Percentiles rank a stretch among this genome's conserved stretches.
Evolutionary conservation across 2,113 vertebrate genomes (phyloP).

Genomic region (Scomber scombrus): DNA sequence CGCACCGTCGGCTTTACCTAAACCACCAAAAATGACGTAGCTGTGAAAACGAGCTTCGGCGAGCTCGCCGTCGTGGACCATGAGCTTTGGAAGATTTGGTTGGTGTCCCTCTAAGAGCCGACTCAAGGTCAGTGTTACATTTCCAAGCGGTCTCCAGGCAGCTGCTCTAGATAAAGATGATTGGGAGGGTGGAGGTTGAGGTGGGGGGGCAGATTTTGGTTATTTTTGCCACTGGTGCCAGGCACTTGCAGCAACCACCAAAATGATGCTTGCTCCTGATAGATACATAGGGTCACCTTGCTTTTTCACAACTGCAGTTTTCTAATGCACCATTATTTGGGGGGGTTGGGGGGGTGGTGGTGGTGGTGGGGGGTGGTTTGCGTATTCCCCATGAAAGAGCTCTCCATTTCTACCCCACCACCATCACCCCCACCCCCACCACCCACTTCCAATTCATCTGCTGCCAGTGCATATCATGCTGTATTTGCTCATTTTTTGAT

Average conservation of each 20-base stretch:
- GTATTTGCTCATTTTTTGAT: slow-evolving; percentile 3
- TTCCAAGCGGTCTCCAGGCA: slow-evolving; percentile 58
- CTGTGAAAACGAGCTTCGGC: slow-evolving; percentile 51
- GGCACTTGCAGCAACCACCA: slow-evolving; percentile 23
- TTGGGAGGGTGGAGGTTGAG: not conserved
- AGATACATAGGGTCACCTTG: slow-evolving; percentile 78
- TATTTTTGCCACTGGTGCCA: slow-evolving; percentile 1
- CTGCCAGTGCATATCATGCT: slow-evolving; percentile 17
- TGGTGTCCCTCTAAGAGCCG: slow-evolving; percentile 53
- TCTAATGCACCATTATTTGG: slow-evolving; percentile 64
- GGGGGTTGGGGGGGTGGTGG: not conserved
- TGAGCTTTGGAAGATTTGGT: slow-evolving; percentile 33
- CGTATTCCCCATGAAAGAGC: slow-evolving; percentile 22
- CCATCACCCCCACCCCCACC: not conserved
- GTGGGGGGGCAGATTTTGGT: slow-evolving; percentile 16
- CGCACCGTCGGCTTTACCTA: slow-evolving; percentile 29
- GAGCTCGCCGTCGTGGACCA: slow-evolving; percentile 45
- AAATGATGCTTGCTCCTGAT: slow-evolving; percentile 34
- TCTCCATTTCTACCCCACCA: not conserved
- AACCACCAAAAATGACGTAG: slow-evolving; percentile 64
- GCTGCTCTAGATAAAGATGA: slow-evolving; percentile 37
- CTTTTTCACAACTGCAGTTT: slow-evolving; percentile 64
- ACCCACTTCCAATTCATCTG: slow-evolving; percentile 14
- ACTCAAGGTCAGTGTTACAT: slow-evolving; percentile 81
- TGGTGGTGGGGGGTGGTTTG: slow-evolving; percentile 5